Base-by-base conservation (phyloP, 2,113 vertebrate species). In the Andinoacara biseriatus region DNA sequence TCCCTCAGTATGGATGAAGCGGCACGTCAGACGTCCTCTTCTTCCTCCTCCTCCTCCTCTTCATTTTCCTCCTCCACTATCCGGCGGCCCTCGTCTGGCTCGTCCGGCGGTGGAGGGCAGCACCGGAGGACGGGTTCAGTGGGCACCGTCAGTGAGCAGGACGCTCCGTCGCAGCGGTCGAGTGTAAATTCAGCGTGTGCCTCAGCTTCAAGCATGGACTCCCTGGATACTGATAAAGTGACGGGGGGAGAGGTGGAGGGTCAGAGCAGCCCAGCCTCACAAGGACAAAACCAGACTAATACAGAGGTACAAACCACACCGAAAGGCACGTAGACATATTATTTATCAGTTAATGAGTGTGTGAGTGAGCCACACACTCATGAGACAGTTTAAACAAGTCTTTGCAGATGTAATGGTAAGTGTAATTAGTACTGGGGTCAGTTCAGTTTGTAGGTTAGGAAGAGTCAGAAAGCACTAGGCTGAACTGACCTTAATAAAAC, bases 1-100 rank as follows among this genome's bases (percentile, higher is more conserved):
- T 99, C 98, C 2, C 89, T 98, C 90, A 99, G 98, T 93, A 99
- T 99, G 98, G 98, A 99, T n/a, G 97, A 99, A 86, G 98, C 98
- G 2, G 98, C 98, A 1, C 97, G 97, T 17, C 97, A 99, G 76
- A 97, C 95, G 7, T 97, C 97, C 7, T 94, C 97, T 2, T 86
- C 93, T 31, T 95, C 97, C 24, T 93, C 93, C 13, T 96, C 78
- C 83, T 85, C 95, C 77, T 90, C 94, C 0, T 93, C 94, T 2
- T 94, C 93, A 76, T 96, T 87, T 79, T 85, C 97, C 93, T 88
- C 93, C 94, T 92, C 87, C n/a, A 95, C 82, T 35, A 94, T 90
- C 6, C 88, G 93, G 43, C 90, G 93, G 18, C 91, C 93, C 3
- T 92, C 92, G 0, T 93, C 91, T 1, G 97, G 95, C 22, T 92